These are phyloP conservation scores for Pteruthius melanotis DNA, from an alignment of 2,113 vertebrate genomes.

Conservation along the genomic window DNA sequence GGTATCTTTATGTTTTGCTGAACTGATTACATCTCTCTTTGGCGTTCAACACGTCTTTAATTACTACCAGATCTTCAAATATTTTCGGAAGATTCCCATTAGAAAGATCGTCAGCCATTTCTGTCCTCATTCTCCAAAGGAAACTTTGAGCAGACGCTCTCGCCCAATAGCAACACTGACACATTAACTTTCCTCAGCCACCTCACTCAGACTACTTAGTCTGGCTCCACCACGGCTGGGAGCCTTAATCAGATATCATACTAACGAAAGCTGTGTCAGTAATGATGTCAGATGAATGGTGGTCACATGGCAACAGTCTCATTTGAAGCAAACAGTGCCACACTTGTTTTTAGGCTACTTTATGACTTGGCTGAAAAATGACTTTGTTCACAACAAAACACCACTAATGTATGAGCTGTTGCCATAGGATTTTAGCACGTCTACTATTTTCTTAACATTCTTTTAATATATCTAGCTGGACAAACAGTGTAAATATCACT, in stretches of 20 bases:
- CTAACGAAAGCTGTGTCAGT: slow-evolving; percentile 66
- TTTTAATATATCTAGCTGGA: slow-evolving; percentile 28
- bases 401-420: slow-evolving; percentile 70
- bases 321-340: slow-evolving; percentile 73
- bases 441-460: slow-evolving; percentile 25
- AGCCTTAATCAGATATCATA: slow-evolving; percentile 76
- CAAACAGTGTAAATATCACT: slow-evolving; percentile 48
- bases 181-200: slow-evolving; percentile 75
- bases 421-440: slow-evolving; percentile 53
- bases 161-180: slow-evolving; percentile 67
- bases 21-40: not conserved
- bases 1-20: not conserved
- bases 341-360: slow-evolving; percentile 73
- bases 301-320: slow-evolving; percentile 62
- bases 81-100: slow-evolving; percentile 40
- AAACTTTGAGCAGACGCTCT: slow-evolving; percentile 58
- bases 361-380: slow-evolving; percentile 77
- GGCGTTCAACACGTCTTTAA: slow-evolving; percentile 14
- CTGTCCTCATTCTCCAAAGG: slow-evolving; percentile 13
- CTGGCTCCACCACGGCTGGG: slow-evolving; percentile 77
- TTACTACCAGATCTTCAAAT: not conserved
- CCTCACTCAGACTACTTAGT: slow-evolving; percentile 69
- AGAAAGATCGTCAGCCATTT: slow-evolving; percentile 42
- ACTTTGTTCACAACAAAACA: slow-evolving; percentile 71
- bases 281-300: slow-evolving; percentile 78